Percentiles rank a stretch among this genome's conserved stretches.
Conservation (phyloP, 37 sponge, comb jelly and placozoan species). For the Cliona cf. orientalis region DNA sequence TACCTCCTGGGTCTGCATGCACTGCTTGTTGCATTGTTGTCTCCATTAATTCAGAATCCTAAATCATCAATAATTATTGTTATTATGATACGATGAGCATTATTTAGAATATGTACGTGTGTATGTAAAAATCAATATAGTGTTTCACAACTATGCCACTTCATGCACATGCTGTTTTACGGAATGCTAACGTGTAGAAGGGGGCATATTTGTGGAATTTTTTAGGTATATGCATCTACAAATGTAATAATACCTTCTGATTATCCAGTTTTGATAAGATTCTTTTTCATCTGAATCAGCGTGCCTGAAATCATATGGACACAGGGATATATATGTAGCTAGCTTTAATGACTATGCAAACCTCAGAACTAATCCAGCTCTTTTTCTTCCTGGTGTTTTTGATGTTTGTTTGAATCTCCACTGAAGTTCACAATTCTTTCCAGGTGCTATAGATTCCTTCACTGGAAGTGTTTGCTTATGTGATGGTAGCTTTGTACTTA, state of each 20-base stretch:
- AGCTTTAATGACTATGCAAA: not conserved
- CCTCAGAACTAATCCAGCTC: slow-evolving; percentile 13
- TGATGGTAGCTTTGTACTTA: not conserved
- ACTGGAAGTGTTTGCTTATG: not conserved
- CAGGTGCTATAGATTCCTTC: slow-evolving; percentile 21
- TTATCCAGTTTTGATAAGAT: not conserved
- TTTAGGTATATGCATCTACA: too few relatives aligned
- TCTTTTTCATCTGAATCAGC: slow-evolving; percentile 17
- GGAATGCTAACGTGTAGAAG: too few relatives aligned
- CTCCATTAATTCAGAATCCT: not conserved
- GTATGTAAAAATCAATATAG: too few relatives aligned
- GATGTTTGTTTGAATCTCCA: slow-evolving; percentile 19
- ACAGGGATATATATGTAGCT: too few relatives aligned
- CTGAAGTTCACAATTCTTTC: slow-evolving; percentile 1
- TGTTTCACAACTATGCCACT: too few relatives aligned
- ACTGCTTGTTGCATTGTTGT: not conserved
- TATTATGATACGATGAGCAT: too few relatives aligned
- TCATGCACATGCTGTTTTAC: too few relatives aligned
- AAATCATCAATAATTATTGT: not conserved
- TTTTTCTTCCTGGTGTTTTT: slow-evolving; percentile 40
- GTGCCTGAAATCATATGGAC: slow-evolving; percentile 5
- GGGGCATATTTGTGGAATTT: too few relatives aligned
- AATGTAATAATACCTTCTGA: too few relatives aligned
- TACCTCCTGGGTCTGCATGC: too few relatives aligned
- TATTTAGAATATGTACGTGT: too few relatives aligned